Base-by-base conservation (phyloP, 2,888 invertebrate species). In the Chalcis sispes region DNA sequence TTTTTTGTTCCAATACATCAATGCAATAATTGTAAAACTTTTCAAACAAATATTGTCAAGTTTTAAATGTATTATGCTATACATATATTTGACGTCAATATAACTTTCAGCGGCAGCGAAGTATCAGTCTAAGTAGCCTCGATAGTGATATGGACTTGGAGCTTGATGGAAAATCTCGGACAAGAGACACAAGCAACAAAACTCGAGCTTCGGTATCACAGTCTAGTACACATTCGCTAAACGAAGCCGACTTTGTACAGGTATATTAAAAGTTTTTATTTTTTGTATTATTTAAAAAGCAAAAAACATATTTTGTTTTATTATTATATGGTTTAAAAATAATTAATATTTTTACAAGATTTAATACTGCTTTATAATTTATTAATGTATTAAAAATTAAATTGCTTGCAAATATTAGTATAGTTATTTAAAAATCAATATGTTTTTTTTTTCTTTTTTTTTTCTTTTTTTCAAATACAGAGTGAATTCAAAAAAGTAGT, bases 181-280 rank as follows among this genome's bases (percentile, higher is more conserved):
- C 85, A 52, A 90, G 90, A 72, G 88, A 92, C 20, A 91, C 92
- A 81, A 90, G 83, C 18, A 85, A 84, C 56, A 83, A 85, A 42
- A 85, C 82, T 81, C 85, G 86, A 58, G 81, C 85, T 52, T 87
- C 85, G 77, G 85, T 88, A 74, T 87, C 88, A 8, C 88, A 88
- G 79, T 84, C 91, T 74, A 92, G 92, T 56, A 96, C 96, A 1
- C 96, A 96, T 88, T 96, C 96, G 0, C 91, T 96, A 78, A 96
- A 96, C 84, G 96, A 96, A 87, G 95, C 95, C 80, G 96, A 96
- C 89, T 90, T 96, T 79, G 82, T 86, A 80, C 95, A 95, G 89
- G 95, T 95, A 87, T 73, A 52, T 69, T 58, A 46, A 48, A 65
- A 70, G n/a, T 8, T 46, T 42, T 42, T 42, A 42, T 42, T 13